Percentiles rank a stretch among this genome's conserved stretches.
These are phyloP conservation scores for Aethina tumida DNA, from an alignment of 1,140 invertebrate genomes.

Conservation along the genomic window DNA sequence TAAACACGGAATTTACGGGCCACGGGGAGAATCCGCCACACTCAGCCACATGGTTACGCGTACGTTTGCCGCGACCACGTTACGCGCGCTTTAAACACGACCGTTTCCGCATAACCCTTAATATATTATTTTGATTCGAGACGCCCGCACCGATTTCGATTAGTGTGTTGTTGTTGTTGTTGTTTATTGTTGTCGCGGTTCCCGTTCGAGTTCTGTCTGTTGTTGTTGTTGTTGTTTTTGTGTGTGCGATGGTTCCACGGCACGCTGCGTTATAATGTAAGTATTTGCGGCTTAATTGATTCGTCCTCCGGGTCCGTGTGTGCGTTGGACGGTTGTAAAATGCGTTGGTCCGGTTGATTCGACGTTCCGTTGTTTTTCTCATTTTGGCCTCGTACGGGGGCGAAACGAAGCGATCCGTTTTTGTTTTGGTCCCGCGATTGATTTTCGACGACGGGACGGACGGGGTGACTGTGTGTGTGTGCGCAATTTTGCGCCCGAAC, in stretches of 20 bases:
- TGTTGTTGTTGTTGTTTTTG: constrained; percentile 16
- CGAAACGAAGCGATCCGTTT: too few species aligned
- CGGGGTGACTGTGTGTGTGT: too few species aligned
- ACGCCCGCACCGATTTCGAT: constrained; percentile 3
- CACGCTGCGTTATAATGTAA: constrained; percentile 17
- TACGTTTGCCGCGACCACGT: constrained; percentile 14
- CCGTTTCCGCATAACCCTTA: not conserved
- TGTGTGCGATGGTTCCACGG: constrained; percentile 7
- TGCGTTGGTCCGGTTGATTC: not conserved
- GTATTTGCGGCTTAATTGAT: constrained; percentile 13
- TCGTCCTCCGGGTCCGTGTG: not conserved
- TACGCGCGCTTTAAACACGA: constrained; percentile 8
- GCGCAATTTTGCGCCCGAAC: too few species aligned
- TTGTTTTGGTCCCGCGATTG: too few species aligned
- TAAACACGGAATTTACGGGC: constrained; percentile 32
- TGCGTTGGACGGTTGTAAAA: not conserved
- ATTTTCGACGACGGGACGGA: too few species aligned
- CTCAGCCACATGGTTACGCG: constrained; percentile 24
- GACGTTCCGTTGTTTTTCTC: not conserved
- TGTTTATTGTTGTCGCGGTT: constrained; percentile 21
- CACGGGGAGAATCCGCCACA: too few species aligned
- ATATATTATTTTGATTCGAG: not conserved
- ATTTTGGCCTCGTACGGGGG: constrained; percentile 1
- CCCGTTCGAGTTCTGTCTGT: constrained; percentile 17
- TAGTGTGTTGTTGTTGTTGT: constrained; percentile 16